Percentiles rank a stretch among this genome's conserved stretches.
These are phyloP conservation scores for Andrena trimmerana DNA, from an alignment of 2,888 invertebrate genomes.

Conservation along the genomic window DNA sequence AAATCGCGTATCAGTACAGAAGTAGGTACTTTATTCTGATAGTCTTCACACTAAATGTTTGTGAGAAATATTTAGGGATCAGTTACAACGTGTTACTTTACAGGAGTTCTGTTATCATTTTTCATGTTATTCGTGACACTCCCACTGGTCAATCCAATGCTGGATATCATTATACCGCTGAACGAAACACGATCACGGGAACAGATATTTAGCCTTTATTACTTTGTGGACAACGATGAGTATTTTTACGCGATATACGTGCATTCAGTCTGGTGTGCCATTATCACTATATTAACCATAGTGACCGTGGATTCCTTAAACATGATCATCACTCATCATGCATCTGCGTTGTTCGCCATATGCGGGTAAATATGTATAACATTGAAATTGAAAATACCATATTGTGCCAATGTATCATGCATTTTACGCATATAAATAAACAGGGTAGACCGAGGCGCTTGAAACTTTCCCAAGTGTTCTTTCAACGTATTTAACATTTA, in stretches of 20 bases:
- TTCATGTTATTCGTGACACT: neutral
- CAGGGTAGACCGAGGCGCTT: too few species aligned
- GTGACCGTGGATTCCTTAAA: slow-evolving; percentile 43
- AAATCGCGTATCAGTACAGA: too few species aligned
- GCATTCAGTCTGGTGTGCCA: neutral
- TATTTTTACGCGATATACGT: slow-evolving; percentile 33
- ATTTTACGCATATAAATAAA: too few species aligned
- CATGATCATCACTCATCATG: slow-evolving; percentile 42
- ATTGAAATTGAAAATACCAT: too few species aligned
- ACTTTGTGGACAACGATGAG: slow-evolving; percentile 17
- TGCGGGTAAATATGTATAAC: slow-evolving; percentile 28
- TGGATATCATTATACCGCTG: slow-evolving; percentile 35
- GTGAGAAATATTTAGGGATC: neutral
- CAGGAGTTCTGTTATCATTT: neutral
- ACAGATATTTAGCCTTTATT: slow-evolving; percentile 35
- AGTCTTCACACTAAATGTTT: neutral
- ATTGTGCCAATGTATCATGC: too few species aligned
- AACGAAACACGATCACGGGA: slow-evolving; percentile 36
- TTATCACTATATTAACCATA: neutral
- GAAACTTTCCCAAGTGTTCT: too few species aligned
- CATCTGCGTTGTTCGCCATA: slow-evolving; percentile 42
- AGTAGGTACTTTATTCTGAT: too few species aligned
- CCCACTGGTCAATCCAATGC: neutral
- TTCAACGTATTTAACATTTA: too few species aligned
- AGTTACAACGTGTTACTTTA: neutral